phyloP scores from a whole-genome alignment of 30 jellyfish, hydroid and myxozoan species.

The Aurelia sp. region DNA sequence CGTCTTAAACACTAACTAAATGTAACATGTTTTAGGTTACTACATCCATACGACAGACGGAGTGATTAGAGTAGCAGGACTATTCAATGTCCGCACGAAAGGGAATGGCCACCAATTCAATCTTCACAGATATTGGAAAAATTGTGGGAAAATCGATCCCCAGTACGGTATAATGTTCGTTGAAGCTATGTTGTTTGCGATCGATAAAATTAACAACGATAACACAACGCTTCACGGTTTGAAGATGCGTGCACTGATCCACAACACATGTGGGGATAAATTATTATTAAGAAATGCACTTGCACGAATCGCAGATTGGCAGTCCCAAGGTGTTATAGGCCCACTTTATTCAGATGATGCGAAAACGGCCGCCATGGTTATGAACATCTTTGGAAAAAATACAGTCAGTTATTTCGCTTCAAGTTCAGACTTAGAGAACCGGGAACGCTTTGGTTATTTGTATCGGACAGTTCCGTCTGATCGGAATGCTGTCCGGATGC shows the following conservation, averaged over 20 bases:
- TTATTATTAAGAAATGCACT: constrained; percentile 40
- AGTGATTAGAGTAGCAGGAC: constrained; percentile 30
- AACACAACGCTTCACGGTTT: constrained; percentile 37
- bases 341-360: constrained; percentile 86
- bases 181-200: constrained; percentile 85
- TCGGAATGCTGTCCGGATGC: constrained; percentile 38
- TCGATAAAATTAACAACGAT: constrained; percentile 61
- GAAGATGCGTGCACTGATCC: constrained; percentile 43
- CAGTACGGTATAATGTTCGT: constrained; percentile 82
- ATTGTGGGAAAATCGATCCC: constrained; percentile 69
- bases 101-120: background rate
- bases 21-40: too few relatives aligned
- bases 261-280: constrained; percentile 78
- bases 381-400: constrained; percentile 62
- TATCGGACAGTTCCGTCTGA: constrained; percentile 84
- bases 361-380: constrained; percentile 52
- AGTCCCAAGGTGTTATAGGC: constrained; percentile 65
- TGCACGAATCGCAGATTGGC: background rate
- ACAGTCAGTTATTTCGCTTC: constrained; percentile 70
- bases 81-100: constrained; percentile 56
- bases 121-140: background rate
- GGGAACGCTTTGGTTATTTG: constrained; percentile 36
- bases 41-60: too few relatives aligned
- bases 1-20: too few relatives aligned
- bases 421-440: constrained; percentile 67